These are phyloP conservation scores for Armadillidium nasatum DNA, from an alignment of 1,140 invertebrate genomes.

Conservation along the genomic window DNA sequence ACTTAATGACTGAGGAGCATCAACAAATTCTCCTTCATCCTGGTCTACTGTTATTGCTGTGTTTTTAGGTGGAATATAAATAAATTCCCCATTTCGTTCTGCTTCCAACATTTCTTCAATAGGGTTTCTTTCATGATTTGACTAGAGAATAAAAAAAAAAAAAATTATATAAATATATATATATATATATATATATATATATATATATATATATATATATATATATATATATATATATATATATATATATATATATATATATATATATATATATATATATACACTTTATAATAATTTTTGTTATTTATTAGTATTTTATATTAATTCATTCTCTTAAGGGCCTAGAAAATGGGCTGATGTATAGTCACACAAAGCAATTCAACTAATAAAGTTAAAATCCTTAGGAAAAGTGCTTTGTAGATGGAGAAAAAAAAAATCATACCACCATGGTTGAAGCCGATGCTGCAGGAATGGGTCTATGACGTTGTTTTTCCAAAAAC, in stretches of 20 bases:
- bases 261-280: neutral
- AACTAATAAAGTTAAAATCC: too few species aligned
- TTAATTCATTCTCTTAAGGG: too few species aligned
- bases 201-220: constrained; percentile 17
- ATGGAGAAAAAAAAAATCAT: too few species aligned
- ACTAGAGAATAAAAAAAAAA: too few species aligned
- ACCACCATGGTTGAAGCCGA: constrained; percentile 47
- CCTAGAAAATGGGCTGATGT: too few species aligned
- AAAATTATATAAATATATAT: too few species aligned
- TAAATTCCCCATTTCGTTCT: constrained; percentile 55
- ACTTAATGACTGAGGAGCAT: constrained; percentile 29
- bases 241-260: constrained; percentile 16
- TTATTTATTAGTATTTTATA: too few species aligned
- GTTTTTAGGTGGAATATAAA: constrained; percentile 27
- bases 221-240: constrained; percentile 20
- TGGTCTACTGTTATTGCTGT: constrained; percentile 12
- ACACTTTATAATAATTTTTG: too few species aligned
- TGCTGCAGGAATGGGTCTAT: constrained; percentile 40
- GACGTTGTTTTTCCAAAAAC: constrained; percentile 53
- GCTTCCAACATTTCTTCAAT: constrained; percentile 66
- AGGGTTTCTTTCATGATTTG: constrained; percentile 66
- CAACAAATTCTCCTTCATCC: constrained; percentile 37
- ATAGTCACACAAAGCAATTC: too few species aligned
- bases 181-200: constrained; percentile 23
- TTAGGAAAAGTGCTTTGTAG: too few species aligned